Evolutionary conservation across 2,113 vertebrate genomes (phyloP).

Genomic region (Spilogale gracilis): DNA sequence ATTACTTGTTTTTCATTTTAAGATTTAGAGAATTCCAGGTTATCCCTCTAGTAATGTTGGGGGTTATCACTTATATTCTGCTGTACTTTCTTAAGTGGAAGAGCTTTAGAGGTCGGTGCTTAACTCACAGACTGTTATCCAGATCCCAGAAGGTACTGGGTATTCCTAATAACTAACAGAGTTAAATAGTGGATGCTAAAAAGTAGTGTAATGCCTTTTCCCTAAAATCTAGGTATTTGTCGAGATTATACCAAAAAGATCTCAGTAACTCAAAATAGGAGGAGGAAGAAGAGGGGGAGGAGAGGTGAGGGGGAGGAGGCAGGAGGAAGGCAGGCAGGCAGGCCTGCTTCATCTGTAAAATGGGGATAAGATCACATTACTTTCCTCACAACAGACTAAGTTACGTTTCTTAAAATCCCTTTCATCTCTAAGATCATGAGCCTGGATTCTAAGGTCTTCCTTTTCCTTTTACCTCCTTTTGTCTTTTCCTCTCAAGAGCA

Average conservation of each 20-base stretch:
- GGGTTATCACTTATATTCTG: neutral
- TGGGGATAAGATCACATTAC: neutral
- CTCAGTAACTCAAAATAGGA: neutral
- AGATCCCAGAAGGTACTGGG: neutral
- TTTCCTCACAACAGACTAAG: slow-evolving; percentile 32
- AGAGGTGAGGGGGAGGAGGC: neutral
- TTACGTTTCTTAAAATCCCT: neutral
- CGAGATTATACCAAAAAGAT: slow-evolving; percentile 50
- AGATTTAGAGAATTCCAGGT: neutral
- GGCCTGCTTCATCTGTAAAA: neutral
- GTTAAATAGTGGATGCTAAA: neutral
- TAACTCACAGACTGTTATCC: neutral
- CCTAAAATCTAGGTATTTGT: neutral
- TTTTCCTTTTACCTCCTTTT: neutral
- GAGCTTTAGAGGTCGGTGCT: neutral
- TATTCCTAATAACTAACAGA: neutral
- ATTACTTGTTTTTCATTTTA: slow-evolving; percentile 36
- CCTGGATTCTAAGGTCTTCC: neutral
- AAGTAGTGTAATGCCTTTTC: slow-evolving; percentile 9
- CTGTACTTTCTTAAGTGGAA: neutral
- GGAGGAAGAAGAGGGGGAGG: neutral
- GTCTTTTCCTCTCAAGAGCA: slow-evolving; percentile 33
- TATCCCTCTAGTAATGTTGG: neutral
- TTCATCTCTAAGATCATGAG: neutral
- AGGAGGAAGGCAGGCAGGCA: neutral